Base-by-base conservation (phyloP, 1,140 invertebrate genomes). In the Cepaea nemoralis region DNA sequence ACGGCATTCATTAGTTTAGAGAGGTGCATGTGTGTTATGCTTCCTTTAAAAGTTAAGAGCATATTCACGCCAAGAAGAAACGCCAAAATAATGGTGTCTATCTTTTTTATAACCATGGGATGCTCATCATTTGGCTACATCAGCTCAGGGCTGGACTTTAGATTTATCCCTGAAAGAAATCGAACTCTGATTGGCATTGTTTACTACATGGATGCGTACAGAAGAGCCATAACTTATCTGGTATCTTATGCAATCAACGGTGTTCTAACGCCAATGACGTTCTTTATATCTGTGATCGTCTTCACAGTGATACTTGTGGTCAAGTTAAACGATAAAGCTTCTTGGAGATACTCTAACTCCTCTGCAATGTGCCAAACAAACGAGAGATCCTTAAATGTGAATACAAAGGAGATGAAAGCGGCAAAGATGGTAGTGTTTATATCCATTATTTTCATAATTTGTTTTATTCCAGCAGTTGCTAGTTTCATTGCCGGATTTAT, bases 381-480 rank as follows among this genome's bases (percentile, higher is more conserved):
- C 16, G 42, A 10, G 16, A 45, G 6, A 24, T 22, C 39, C 22
- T 14, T 24, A 3, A 40, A 48, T n/a, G 24, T 24, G 71, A 19
- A 12, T 8, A 24, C 6, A 12, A 75, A 40, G 42, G 70, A 73
- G 22, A 73, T 22, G 22, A 45, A 50, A 75, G 42, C 48, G 19
- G 42, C 40, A 24, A 75, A 75, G 48, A 75, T 75, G 71, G 35
- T 75, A 16, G 37, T 75, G 3, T 48, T 35, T 5, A 75, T 75
- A 10, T 75, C 71, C 24, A 31, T 31, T 10, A 75, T 75, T 42
- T 75, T 75, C 42, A 75, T 75, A 14, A 5, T 42, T 6, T 48
- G 37, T 10, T 75, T 40, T 50, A 8, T 50, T 6, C 71, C 71
- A 45, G 45, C n/a, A 75, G 40, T 40, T 48, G 42, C 12, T 6